These are phyloP conservation scores for Sphaerophoria taeniata DNA, from an alignment of 2,888 invertebrate species.

Conservation along the genomic window DNA sequence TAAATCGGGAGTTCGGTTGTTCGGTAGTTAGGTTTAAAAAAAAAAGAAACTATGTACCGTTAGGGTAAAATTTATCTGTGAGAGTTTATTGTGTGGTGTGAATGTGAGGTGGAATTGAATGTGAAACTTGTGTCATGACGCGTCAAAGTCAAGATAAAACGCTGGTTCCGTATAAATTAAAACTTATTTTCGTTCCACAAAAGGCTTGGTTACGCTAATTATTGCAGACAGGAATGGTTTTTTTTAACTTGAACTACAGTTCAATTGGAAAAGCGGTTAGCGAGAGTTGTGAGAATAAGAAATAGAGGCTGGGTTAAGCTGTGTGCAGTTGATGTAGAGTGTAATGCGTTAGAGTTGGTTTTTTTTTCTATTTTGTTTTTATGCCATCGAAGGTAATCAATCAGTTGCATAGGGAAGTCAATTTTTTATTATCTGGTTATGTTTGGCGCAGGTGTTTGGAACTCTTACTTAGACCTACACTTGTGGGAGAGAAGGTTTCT, in stretches of 20 bases:
- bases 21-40: slow-evolving; percentile 11
- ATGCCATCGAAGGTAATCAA: slow-evolving; percentile 60
- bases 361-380: neutral
- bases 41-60: neutral
- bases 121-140: slow-evolving; percentile 64
- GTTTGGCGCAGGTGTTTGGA: slow-evolving; percentile 19
- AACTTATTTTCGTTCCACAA: slow-evolving; percentile 59
- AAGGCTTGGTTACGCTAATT: slow-evolving; percentile 69
- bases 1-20: neutral
- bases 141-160: slow-evolving; percentile 53
- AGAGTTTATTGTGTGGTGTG: neutral
- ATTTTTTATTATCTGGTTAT: neutral
- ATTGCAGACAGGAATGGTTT: slow-evolving; percentile 55
- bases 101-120: slow-evolving; percentile 28
- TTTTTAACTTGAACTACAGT: slow-evolving; percentile 38
- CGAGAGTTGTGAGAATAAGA: neutral
- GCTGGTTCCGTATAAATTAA: slow-evolving; percentile 44
- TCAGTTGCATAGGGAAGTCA: slow-evolving; percentile 45
- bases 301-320: slow-evolving; percentile 15
- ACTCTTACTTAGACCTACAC: neutral
- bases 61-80: neutral
- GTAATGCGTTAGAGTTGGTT: slow-evolving; percentile 42
- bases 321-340: neutral
- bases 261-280: slow-evolving; percentile 25
- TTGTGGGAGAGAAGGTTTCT: slow-evolving; percentile 14